Conservation (phyloP, 2,113 vertebrate species). For the Oxyura jamaicensis region DNA sequence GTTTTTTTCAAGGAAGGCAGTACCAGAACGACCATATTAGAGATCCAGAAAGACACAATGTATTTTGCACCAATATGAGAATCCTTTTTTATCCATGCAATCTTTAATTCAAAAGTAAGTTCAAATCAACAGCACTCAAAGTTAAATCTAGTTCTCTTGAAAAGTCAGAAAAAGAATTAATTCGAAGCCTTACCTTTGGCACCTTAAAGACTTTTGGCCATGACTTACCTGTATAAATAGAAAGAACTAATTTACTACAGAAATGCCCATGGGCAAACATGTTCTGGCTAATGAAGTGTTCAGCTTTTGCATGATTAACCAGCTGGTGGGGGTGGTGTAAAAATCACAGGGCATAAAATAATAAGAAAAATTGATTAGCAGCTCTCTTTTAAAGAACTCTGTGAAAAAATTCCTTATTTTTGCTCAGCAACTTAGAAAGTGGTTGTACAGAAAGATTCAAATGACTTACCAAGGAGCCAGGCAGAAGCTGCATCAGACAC, state of each 20-base stretch:
- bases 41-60: neutral
- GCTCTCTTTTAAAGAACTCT: slow-evolving; percentile 86
- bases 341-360: slow-evolving; percentile 94
- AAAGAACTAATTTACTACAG: slow-evolving; percentile 86
- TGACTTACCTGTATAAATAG: slow-evolving; percentile 89
- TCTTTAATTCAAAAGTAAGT: slow-evolving; percentile 56
- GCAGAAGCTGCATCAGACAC: slow-evolving; percentile 9
- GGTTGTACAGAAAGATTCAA: slow-evolving; percentile 33
- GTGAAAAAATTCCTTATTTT: slow-evolving; percentile 60
- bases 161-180: slow-evolving; percentile 71
- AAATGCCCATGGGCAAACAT: slow-evolving; percentile 91
- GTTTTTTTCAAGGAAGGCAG: neutral
- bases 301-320: slow-evolving; percentile 93
- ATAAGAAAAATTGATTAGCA: slow-evolving; percentile 93
- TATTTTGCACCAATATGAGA: neutral
- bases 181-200: slow-evolving; percentile 81
- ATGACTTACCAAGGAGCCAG: slow-evolving; percentile 58
- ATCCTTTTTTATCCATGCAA: neutral
- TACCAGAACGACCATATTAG: neutral
- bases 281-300: slow-evolving; percentile 96
- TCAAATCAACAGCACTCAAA: slow-evolving; percentile 21
- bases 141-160: slow-evolving; percentile 56
- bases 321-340: slow-evolving; percentile 91
- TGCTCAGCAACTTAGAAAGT: slow-evolving; percentile 50
- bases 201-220: slow-evolving; percentile 84